phyloP scores from a whole-genome alignment of 2,113 vertebrate species.

The Bagarius yarrelli region DNA sequence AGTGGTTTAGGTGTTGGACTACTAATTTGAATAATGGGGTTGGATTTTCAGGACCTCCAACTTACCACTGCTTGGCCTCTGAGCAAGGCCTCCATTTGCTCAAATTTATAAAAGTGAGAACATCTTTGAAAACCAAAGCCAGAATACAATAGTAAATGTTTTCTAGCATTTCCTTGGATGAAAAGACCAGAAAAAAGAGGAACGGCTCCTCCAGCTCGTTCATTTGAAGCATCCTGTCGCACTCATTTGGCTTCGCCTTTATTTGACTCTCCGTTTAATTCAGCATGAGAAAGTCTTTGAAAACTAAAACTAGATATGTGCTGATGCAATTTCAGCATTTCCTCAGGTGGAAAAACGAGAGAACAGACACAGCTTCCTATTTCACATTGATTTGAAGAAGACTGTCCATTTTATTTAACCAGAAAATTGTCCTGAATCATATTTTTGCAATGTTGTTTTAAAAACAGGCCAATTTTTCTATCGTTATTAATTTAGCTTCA shows the following conservation, averaged over 20 bases:
- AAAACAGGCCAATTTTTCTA: neutral
- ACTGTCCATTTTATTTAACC: neutral
- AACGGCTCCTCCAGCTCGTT: neutral
- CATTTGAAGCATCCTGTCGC: neutral
- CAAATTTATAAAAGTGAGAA: neutral
- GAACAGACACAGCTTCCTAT: neutral
- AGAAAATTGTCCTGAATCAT: neutral
- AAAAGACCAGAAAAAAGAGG: too few species aligned
- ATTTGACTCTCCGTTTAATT: neutral
- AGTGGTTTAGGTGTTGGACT: too few species aligned
- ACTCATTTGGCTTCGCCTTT: neutral
- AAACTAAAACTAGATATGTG: neutral
- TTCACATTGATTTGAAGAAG: neutral
- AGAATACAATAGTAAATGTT: neutral
- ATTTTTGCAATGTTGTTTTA: neutral
- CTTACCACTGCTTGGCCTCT: too few species aligned
- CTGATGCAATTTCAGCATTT: neutral
- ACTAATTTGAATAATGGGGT: too few species aligned
- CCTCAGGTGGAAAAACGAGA: neutral
- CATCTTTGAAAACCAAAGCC: constrained; percentile 1
- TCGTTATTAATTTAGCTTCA: too few species aligned
- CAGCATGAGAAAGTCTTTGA: neutral
- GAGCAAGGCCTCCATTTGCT: too few species aligned
- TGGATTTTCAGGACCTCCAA: too few species aligned
- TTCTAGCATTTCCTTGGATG: neutral